Conservation (phyloP, 2,113 vertebrate species). For the Camelus bactrianus region DNA sequence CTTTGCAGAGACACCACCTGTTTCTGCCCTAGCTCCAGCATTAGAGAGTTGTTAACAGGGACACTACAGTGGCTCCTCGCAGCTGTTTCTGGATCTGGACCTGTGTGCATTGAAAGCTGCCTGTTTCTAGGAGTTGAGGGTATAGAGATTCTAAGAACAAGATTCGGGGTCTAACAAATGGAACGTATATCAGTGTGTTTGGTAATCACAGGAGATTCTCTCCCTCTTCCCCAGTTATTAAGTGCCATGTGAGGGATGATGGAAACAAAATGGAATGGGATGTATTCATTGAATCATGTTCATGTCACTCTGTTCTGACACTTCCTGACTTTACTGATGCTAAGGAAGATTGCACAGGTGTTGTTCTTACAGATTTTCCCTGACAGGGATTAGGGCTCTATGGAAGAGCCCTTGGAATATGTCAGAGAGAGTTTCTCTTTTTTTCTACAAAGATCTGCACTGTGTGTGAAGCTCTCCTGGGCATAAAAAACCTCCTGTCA, state of each 20-base stretch:
- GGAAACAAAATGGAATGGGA: background rate
- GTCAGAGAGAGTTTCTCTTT: background rate
- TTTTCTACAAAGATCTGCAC: background rate
- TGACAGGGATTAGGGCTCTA: background rate
- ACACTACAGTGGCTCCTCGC: background rate
- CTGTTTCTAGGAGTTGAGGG: background rate
- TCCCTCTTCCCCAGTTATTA: background rate
- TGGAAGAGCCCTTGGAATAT: background rate
- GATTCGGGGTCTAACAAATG: background rate
- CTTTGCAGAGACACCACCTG: slow-evolving; percentile 2
- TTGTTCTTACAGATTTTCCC: slow-evolving; percentile 58
- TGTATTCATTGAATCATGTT: slow-evolving; percentile 22
- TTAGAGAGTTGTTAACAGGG: slow-evolving; percentile 34
- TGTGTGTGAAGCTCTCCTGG: background rate
- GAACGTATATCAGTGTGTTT: background rate
- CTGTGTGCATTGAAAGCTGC: background rate
- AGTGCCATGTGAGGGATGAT: background rate
- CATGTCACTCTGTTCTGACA: slow-evolving; percentile 29
- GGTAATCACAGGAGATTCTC: background rate
- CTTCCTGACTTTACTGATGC: background rate
- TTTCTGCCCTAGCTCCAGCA: background rate
- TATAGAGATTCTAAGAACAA: background rate
- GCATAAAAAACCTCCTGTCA: slow-evolving; percentile 15
- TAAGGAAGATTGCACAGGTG: slow-evolving; percentile 16
- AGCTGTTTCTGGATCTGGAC: slow-evolving; percentile 13